These are phyloP conservation scores for Argyrosomus japonicus DNA, from an alignment of 2,113 vertebrate species.

Conservation along the genomic window DNA sequence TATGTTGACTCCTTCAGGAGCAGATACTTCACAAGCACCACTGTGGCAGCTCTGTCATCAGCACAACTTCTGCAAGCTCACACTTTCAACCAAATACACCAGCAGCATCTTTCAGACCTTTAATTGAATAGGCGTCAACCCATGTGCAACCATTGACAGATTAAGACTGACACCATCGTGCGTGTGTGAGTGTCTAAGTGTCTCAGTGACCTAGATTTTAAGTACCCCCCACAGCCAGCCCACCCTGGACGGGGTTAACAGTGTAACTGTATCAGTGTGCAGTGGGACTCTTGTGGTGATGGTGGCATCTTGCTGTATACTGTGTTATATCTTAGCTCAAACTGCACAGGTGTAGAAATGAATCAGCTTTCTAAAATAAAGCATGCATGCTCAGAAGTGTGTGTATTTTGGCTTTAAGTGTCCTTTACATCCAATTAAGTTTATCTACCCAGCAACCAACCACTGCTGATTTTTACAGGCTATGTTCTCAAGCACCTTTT, in stretches of 20 bases:
- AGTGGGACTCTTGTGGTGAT: slow-evolving; percentile 48
- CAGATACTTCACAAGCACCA: slow-evolving; percentile 46
- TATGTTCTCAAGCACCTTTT: slow-evolving; percentile 39
- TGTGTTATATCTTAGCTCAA: slow-evolving; percentile 44
- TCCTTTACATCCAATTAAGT: slow-evolving; percentile 51
- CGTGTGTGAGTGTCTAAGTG: slow-evolving; percentile 44
- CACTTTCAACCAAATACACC: slow-evolving; percentile 32
- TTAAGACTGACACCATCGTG: slow-evolving; percentile 65
- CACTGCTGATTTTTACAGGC: slow-evolving; percentile 38
- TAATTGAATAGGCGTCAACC: slow-evolving; percentile 32
- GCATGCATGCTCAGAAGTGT: slow-evolving; percentile 37
- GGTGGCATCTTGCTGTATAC: slow-evolving; percentile 45
- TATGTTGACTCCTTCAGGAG: slow-evolving; percentile 66
- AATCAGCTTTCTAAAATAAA: slow-evolving; percentile 76
- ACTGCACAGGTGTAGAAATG: slow-evolving; percentile 43
- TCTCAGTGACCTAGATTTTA: slow-evolving; percentile 76
- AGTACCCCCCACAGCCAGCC: slow-evolving; percentile 51
- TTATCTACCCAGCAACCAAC: slow-evolving; percentile 61
- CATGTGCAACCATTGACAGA: slow-evolving; percentile 37
- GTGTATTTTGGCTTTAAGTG: slow-evolving; percentile 27
- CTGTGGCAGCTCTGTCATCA: slow-evolving; percentile 39
- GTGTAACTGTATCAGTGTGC: slow-evolving; percentile 75
- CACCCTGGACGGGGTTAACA: slow-evolving; percentile 64
- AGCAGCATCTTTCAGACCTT: slow-evolving; percentile 49
- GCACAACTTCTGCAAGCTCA: slow-evolving; percentile 28